These are phyloP conservation scores for Dromiciops gliroides DNA, from an alignment of 2,113 vertebrate genomes.

Conservation along the genomic window DNA sequence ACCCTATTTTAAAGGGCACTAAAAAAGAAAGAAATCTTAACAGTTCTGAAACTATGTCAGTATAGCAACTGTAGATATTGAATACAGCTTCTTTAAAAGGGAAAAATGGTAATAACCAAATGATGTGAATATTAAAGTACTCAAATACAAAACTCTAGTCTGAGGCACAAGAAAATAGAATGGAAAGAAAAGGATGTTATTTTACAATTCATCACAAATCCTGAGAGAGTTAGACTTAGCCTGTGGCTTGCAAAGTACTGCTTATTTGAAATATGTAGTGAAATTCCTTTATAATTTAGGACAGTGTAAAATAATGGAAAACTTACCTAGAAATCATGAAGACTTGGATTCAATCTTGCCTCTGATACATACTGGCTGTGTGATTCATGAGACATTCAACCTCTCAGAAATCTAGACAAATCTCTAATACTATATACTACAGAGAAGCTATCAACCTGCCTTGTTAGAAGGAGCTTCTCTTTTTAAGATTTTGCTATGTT, in stretches of 20 bases:
- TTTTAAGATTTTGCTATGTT: no score
- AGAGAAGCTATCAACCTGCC: no score
- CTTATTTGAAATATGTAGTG: conserved; percentile 4
- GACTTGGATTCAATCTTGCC: no score
- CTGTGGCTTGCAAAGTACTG: conserved; percentile 45
- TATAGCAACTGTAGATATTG: conserved; percentile 45
- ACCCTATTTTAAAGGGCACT: neutral
- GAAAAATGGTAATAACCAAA: neutral
- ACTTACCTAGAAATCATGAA: no score
- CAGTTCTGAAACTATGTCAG: conserved; percentile 19
- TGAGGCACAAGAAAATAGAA: neutral
- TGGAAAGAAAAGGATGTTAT: neutral
- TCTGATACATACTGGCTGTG: no score
- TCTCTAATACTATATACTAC: no score
- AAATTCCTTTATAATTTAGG: no score
- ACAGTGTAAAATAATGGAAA: no score
- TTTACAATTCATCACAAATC: conserved; percentile 14
- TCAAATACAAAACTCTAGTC: neutral
- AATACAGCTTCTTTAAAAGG: conserved; percentile 22
- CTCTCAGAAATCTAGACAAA: no score
- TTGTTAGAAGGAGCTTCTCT: no score
- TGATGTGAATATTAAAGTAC: neutral
- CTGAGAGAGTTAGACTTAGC: neutral
- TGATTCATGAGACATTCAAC: no score
- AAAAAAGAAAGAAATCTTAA: neutral